Percentiles rank a stretch among this genome's conserved stretches.
Evolutionary conservation across 2,113 vertebrate genomes (phyloP).

Genomic region (Vireo altiloquus): DNA sequence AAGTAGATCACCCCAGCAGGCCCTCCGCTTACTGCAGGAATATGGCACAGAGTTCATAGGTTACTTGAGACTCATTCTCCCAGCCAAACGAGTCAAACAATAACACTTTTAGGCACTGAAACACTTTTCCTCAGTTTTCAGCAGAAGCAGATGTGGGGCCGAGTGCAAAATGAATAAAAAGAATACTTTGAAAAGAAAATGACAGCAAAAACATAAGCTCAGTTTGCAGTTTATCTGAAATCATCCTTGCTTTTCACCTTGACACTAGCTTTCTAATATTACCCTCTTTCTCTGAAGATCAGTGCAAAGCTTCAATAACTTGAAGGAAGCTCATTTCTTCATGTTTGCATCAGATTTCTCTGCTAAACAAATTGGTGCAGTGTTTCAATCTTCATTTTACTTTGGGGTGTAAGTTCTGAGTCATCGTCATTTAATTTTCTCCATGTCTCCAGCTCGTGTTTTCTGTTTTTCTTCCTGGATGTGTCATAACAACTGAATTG

Average conservation of each 20-base stretch:
- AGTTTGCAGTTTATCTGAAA: neutral
- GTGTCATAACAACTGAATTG: conserved; percentile 55
- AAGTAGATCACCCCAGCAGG: conserved; percentile 25
- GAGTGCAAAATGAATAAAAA: conserved; percentile 3
- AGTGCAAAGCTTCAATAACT: neutral
- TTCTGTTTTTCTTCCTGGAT: conserved; percentile 59
- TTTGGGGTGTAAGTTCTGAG: conserved; percentile 52
- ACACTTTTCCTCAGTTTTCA: conserved; percentile 26
- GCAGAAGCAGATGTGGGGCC: conserved; percentile 41
- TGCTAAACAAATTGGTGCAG: neutral
- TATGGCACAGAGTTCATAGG: conserved; percentile 45
- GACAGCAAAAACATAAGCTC: neutral
- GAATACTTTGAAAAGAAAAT: neutral
- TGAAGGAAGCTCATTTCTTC: neutral
- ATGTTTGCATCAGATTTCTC: neutral
- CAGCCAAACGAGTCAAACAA: conserved; percentile 39
- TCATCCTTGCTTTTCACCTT: neutral
- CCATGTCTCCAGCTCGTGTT: conserved; percentile 38
- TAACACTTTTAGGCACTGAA: conserved; percentile 34
- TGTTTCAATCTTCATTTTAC: conserved; percentile 27
- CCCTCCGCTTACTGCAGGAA: conserved; percentile 4
- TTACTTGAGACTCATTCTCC: conserved; percentile 35
- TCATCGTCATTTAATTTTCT: conserved; percentile 50
- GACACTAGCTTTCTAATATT: neutral
- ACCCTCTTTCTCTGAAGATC: neutral